These are phyloP conservation scores for Perca flavescens DNA, from an alignment of 2,113 vertebrate species.

Conservation along the genomic window DNA sequence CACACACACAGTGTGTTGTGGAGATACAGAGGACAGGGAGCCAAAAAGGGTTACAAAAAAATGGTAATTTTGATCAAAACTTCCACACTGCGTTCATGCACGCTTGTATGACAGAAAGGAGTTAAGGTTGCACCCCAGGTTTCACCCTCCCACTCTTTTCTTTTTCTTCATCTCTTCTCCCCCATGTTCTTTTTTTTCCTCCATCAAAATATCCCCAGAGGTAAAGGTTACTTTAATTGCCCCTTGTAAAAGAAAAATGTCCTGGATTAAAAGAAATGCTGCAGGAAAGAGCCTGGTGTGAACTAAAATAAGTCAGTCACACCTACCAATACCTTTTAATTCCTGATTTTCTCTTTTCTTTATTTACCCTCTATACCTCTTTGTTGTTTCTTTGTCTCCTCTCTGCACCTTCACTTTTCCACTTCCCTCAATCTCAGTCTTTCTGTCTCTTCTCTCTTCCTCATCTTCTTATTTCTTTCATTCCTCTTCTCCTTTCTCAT, in stretches of 20 bases:
- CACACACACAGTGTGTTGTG: neutral
- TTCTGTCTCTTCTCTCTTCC: neutral
- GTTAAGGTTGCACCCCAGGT: neutral
- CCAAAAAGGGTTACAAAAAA: neutral
- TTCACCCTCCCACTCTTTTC: neutral
- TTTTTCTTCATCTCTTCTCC: neutral
- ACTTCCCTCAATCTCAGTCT: neutral
- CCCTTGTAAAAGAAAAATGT: neutral
- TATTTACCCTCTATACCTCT: neutral
- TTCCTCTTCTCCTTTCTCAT: neutral
- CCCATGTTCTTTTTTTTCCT: neutral
- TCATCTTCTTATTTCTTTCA: neutral
- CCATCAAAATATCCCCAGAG: neutral
- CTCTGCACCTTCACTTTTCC: neutral
- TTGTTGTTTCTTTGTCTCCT: neutral
- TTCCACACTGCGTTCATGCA: neutral
- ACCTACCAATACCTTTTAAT: neutral
- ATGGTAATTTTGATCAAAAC: neutral
- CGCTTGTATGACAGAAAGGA: no score
- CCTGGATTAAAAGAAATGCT: neutral
- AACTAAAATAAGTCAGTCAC: no score
- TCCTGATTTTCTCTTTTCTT: neutral
- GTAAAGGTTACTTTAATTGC: neutral
- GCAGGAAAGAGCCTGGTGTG: neutral
- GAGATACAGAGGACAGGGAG: neutral